Evolutionary conservation across 1,140 invertebrate genomes (phyloP), one percentile per base, ranked within the genome.

Genomic region (Musca vetustissima): DNA sequence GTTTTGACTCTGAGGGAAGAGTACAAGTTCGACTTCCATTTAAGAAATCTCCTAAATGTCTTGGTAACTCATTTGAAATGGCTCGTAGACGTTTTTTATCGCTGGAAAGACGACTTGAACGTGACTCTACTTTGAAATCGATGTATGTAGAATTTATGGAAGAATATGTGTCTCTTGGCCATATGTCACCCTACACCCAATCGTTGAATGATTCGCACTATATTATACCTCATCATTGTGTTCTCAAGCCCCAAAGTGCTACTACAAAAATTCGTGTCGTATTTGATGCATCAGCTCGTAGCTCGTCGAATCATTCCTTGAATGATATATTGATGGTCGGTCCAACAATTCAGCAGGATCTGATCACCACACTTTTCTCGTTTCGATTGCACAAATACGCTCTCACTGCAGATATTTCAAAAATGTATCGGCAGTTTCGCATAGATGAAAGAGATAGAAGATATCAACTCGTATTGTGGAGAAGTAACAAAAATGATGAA

Each of bases 351-450:
- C 36, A 43, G 13, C 36, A 43, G 36, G 36, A 43, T 43, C 13
- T 43, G 36, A 22, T 67, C 11, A 22, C 25, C n/a, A 50, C 59
- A 47, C 14, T 55, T 11, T 17, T 71, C 15, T 6, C 15, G 28
- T 64, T 67, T 49, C n/a, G 84, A 78, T 77, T 70, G 77, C n/a
- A 73, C 73, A 3, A 69, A 72, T 53, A 59, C 72, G 69, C 64
- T 11, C 57, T 74, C 11, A 69, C 70, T 19, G 73, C 70, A 4
- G 73, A 76, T 43, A 66, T 72, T 3, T 24, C 72, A 47, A 74
- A 80, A 69, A 81, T 81, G 76, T 83, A 74, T 69, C 68, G 77
- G 7, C 75, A 75, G 50, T 71, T 82, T 15, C 21, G 2, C 19
- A 43, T 80, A 9, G 25, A 68, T 52, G 4, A 84, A 74, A 50